Base-by-base conservation (phyloP, 2,113 vertebrate genomes). In the Propithecus coquereli region DNA sequence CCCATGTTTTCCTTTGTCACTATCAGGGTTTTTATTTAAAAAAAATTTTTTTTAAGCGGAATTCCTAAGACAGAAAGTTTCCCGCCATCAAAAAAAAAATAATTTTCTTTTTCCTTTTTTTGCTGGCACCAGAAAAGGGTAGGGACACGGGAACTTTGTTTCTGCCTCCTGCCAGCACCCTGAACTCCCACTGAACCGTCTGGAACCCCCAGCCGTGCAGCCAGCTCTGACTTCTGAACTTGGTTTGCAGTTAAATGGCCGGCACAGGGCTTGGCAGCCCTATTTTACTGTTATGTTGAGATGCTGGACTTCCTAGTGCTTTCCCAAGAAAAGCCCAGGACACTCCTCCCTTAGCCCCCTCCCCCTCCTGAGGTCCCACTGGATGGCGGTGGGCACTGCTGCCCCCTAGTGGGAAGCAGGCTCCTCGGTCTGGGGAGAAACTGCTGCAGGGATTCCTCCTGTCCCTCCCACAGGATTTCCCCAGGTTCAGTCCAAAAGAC, bases 351-450 rank as follows among this genome's bases (percentile, higher is more conserved):
- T 54, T 50, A 23, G n/a, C 68, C 40, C 6, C 3, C 27, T 3
- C 27, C 17, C 27, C 73, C 43, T 47, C 43, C 43, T 3, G 14
- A 47, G 63, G 27, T 47, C 70, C 37, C 34, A 7, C 2, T 27
- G 16, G 22, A 23, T 34, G 65, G 34, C 47, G 9, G 52, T 8
- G 20, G 43, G 22, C 37, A 34, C 82, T 74, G 94, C 95, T 84
- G 94, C 79, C 95, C 88, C 87, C 93, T 84, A 8, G 50, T 73
- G 95, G 85, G 25, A n/a, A 40, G 27, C 0, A 22, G 76, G 34
- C 23, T 61, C 61, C 34, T 77, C 23, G 0, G 23, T 63, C 43
- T 8, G 2, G 43, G 2, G 45, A 91, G 66, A 74, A 87, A 20
- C 23, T 1, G 18, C 11, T 0, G 17, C 20, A 1, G 4, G 13